A percentile compares a stretch with the other conserved stretches of the same genome.
phyloP scores from a whole-genome alignment of 2,113 vertebrate genomes.

The Asarcornis scutulata region DNA sequence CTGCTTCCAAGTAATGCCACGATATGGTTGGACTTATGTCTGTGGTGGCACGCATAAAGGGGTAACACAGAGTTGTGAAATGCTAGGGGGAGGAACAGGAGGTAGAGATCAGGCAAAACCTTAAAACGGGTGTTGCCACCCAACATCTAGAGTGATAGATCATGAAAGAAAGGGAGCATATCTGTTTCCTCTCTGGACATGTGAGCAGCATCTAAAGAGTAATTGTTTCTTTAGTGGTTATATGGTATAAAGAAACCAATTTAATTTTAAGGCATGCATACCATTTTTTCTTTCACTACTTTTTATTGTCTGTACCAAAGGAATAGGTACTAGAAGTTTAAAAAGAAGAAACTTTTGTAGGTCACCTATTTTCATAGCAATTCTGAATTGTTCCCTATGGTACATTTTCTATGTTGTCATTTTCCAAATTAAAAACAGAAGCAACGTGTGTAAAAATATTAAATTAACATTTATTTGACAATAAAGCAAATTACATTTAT shows the following conservation, averaged over 20 bases:
- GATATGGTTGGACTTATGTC: rapidly evolving
- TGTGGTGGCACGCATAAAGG: not conserved
- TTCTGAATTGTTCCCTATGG: constrained; percentile 27
- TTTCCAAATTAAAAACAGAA: constrained; percentile 72
- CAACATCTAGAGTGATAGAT: not conserved
- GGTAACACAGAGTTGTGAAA: not conserved
- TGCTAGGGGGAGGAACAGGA: not conserved
- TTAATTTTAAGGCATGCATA: constrained; percentile 13
- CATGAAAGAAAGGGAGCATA: not conserved
- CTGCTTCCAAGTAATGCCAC: not conserved
- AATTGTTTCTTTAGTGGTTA: not conserved
- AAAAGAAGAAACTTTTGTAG: constrained; percentile 49
- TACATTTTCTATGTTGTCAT: constrained; percentile 45
- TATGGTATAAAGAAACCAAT: not conserved
- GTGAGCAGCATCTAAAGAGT: not conserved
- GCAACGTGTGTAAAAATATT: constrained; percentile 59
- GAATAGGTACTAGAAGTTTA: constrained; percentile 12
- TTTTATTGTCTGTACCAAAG: constrained; percentile 31
- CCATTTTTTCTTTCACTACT: constrained; percentile 18
- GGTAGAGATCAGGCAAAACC: not conserved
- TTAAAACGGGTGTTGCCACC: not conserved
- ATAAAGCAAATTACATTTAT: constrained; percentile 70
- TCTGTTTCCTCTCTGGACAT: not conserved
- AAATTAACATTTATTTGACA: constrained; percentile 76
- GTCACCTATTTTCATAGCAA: constrained; percentile 29